Base-by-base conservation (phyloP, 2,888 invertebrate species). In the Chromoteleia sp. region DNA sequence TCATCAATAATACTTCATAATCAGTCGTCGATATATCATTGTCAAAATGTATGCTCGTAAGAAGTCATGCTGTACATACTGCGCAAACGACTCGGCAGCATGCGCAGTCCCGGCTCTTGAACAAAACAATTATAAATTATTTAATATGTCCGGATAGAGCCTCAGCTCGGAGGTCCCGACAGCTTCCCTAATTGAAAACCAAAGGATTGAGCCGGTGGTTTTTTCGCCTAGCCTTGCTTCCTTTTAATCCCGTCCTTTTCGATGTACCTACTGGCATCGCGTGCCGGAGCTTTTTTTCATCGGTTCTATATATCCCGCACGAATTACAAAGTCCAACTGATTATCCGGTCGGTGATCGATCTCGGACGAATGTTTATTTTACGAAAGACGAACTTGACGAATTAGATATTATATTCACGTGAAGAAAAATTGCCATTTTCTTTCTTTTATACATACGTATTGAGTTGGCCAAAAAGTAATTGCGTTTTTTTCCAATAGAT, bases 101-200 rank as follows among this genome's bases (percentile, higher is more conserved):
- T 65, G 73, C 50, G 50, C 59, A 45, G 29, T 30, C 30, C 41
- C 41, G n/a, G n/a, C n/a, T n/a, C n/a, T n/a, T n/a, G n/a, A 30
- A 70, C 75, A 75, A 80, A 80, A 75, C 80, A 75, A 80, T 75
- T 68, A 80, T 75, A 75, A 61, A 80, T 80, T 70, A 80, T 80
- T 80, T 45, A 80, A 75, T 75, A 80, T 74, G 63, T 68, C 67
- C 65, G 30, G 52, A 63, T 63, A 63, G 30, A 67, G 33, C 41
- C 29, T 52, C 17, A 43, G 41, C 45, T 45, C 17, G 73, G 65
- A 50, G 58, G 36, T 36, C 61, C 45, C 39, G 29, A 50, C 36
- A 50, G 45, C 41, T 43, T 33, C 7, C 63, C 70, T 80, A 80
- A 80, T 75, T 75, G 71, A 76, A 76, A 81, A 54, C 59, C 75